These are phyloP conservation scores for Montipora foliosa DNA, from an alignment of 64 coral and sea anemone species.

Conservation along the genomic window DNA sequence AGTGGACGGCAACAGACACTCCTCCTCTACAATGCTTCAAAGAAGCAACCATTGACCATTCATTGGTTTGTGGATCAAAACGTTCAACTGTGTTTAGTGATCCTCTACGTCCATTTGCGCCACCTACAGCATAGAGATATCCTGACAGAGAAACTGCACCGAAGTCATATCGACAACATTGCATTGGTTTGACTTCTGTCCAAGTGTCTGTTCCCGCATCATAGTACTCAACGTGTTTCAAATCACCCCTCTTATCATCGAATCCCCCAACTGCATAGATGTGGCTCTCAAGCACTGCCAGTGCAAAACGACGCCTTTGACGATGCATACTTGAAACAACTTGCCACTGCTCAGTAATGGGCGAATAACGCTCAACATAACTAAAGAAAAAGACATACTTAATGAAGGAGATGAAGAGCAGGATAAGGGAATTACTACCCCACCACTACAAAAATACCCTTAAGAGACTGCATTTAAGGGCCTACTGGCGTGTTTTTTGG, in stretches of 20 bases:
- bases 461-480: no score
- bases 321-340: constrained; percentile 86
- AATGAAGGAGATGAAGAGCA: not conserved
- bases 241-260: constrained; percentile 88
- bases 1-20: constrained; percentile 87
- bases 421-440: not conserved
- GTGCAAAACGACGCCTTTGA: constrained; percentile 84
- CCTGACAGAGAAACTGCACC: constrained; percentile 85
- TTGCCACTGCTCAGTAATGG: constrained; percentile 78
- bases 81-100: constrained; percentile 93
- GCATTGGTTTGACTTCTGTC: constrained; percentile 85
- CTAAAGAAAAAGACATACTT: constrained; percentile 30
- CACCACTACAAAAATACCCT: no score
- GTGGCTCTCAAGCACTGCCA: constrained; percentile 71
- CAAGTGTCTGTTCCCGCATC: constrained; percentile 62
- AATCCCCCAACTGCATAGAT: constrained; percentile 97
- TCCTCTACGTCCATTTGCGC: constrained; percentile 87
- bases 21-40: constrained; percentile 94
- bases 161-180: constrained; percentile 91
- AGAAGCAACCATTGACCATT: constrained; percentile 85
- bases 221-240: constrained; percentile 90
- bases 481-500: no score
- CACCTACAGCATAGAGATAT: constrained; percentile 92
- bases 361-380: constrained; percentile 96
- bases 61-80: constrained; percentile 78